Percentiles rank a stretch among this genome's conserved stretches.
Conservation (phyloP, 2,888 invertebrate genomes). For the Drosophila crucigera region DNA sequence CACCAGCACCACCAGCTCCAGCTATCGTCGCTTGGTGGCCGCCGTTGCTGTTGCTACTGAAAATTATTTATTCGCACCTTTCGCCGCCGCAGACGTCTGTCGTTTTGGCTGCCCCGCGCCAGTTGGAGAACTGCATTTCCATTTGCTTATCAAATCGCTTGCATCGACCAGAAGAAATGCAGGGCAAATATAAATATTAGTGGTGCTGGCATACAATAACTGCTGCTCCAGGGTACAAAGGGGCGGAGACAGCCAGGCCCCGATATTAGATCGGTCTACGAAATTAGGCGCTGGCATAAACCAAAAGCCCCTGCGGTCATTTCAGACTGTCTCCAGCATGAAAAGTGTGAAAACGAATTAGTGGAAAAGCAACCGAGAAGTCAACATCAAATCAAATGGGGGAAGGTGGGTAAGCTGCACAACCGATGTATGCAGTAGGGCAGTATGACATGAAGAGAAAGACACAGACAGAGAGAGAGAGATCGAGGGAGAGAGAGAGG, state of each 20-base stretch:
- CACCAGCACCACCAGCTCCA: conserved; percentile 18
- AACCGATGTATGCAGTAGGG: conserved; percentile 29
- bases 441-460: conserved; percentile 29
- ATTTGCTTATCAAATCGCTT: conserved; percentile 75
- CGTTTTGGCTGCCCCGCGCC: not conserved
- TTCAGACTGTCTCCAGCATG: conserved; percentile 63
- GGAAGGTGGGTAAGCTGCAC: not conserved
- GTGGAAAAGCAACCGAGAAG: conserved; percentile 39
- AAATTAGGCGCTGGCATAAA: conserved; percentile 66
- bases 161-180: conserved; percentile 72
- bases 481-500: too few species aligned
- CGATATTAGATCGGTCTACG: conserved; percentile 54
- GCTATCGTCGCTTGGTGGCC: conserved; percentile 44
- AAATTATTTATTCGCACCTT: conserved; percentile 80
- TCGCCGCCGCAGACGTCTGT: conserved; percentile 56
- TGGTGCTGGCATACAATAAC: conserved; percentile 21
- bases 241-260: conserved; percentile 25
- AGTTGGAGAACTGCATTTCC: conserved; percentile 55
- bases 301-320: conserved; percentile 58
- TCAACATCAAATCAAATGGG: not conserved
- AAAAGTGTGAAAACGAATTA: conserved; percentile 80
- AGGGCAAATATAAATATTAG: conserved; percentile 80
- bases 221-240: conserved; percentile 33
- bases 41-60: conserved; percentile 60
- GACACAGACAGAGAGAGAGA: not conserved